Evolutionary conservation across 1,140 invertebrate species (phyloP), one percentile per base, ranked within the genome.

Genomic region (Hylaeus anthracinus): DNA sequence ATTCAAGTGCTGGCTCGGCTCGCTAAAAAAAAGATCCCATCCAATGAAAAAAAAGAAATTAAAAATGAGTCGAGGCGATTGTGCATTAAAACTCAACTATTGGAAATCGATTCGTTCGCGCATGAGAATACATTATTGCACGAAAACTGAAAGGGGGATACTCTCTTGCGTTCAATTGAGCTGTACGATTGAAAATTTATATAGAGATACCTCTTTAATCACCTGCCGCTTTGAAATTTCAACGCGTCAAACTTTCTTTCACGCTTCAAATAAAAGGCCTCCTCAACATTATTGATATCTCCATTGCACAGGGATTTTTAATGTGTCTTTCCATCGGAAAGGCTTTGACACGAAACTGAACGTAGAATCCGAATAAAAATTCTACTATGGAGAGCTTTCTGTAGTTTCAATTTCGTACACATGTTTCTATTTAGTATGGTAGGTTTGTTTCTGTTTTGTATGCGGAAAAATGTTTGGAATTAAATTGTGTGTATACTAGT

Each of bases 61-160:
- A 74, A 64, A 39, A 12, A 12, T 6, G 6, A 48, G 5, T 4
- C 4, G 37, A 53, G 45, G 3, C 43, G 26, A 63, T 73, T 15
- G 43, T 26, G 43, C 43, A 64, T 41, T 64, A 53, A 74, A 74
- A 64, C 37, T 51, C 15, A 12, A 6, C 1, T 64, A 51, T 74
- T 74, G 72, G 15, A n/a, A 74, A 64, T 51, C 72, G 45, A 74
- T 74, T 64, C 2, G 15, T 51, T 53, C 26, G 37, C 37, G 9
- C 10, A 39, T 5, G 5, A 26, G 45, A 14, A 10, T 74, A 51
- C 45, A 41, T 63, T 64, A 64, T 43, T 64, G 48, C 37, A 51
- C 9, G 37, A 63, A 73, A 10, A 6, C 43, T 72, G 43, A n/a
- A 61, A 72, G 56, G 58, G 26, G 39, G 43, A 63, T 61, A 63